Evolutionary conservation across 2,888 invertebrate species (phyloP), one percentile per base, ranked within the genome.

Genomic region (Hetaerina titia): DNA sequence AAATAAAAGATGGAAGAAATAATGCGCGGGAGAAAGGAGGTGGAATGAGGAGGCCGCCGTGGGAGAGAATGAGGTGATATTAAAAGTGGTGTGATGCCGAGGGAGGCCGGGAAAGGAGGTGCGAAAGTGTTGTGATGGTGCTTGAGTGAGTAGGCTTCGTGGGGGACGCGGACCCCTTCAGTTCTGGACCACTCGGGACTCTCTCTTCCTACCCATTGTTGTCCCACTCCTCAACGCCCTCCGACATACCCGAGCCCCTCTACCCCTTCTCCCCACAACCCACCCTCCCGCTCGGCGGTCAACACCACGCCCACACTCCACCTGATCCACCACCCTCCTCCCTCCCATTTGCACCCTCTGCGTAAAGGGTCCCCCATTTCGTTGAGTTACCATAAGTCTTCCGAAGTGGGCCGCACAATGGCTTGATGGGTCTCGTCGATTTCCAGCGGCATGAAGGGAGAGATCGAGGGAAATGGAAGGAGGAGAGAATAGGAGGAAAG

Each of bases 371-470:
- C 22, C 88, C 6, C 19, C 88, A 45, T 13, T 88, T 45, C 56
- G 13, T 19, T 56, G 17, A 45, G 45, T 88, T 88, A 15, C 88
- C 45, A 15, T 88, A 17, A 56, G 88, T 17, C 88, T 56, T 69
- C 69, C 45, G 45, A 45, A 45, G 45, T 45, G 69, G 69, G n/a
- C 69, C 19, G 45, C 19, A 56, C 45, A 88, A 88, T 88, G 88
- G 56, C 88, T 88, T 88, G 88, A 88, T 88, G 45, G 56, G 45
- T 17, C 88, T 88, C 88, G 88, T 88, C 88, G 88, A 45, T 56
- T 88, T n/a, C 45, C 45, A 56, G 15, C 45, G 56, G 88, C 5
- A 13, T 13, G 56, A 19, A 88, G 56, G 15, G 13, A 6, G 81
- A 81, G 81, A 31, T n/a, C 2, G 25, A n/a, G 81, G 6, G 74